Evolutionary conservation across 2,888 invertebrate species (phyloP).

Genomic region (Pomacea canaliculata): DNA sequence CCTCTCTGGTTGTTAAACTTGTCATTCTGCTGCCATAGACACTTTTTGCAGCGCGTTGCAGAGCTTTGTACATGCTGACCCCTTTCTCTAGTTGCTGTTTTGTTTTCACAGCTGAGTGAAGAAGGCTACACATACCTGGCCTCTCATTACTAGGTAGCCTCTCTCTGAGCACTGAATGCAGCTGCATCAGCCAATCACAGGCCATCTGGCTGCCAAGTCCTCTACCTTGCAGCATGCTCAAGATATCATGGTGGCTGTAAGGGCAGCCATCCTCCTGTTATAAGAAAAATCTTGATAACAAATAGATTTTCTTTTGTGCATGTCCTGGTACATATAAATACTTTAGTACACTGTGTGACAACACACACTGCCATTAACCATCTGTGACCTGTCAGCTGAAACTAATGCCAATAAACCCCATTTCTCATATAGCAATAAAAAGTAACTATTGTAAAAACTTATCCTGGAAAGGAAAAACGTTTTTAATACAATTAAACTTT

Average conservation of each 20-base stretch:
- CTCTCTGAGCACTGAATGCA: slow-evolving; percentile 46
- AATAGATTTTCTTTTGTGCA: too few relatives aligned
- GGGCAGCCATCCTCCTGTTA: slow-evolving; percentile 57
- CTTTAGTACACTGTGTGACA: too few relatives aligned
- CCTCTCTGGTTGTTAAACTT: slow-evolving; percentile 38
- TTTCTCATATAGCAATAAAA: too few relatives aligned
- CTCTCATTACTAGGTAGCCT: slow-evolving; percentile 70
- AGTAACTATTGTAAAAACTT: too few relatives aligned
- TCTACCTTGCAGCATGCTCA: slow-evolving; percentile 45
- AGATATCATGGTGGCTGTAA: slow-evolving; percentile 53
- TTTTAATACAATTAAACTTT: too few relatives aligned
- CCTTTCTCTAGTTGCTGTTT: slow-evolving; percentile 78
- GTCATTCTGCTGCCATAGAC: slow-evolving; percentile 44
- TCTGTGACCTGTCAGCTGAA: too few relatives aligned
- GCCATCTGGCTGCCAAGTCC: slow-evolving; percentile 47
- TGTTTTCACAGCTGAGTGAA: slow-evolving; percentile 76
- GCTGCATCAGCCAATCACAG: slow-evolving; percentile 50
- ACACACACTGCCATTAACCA: too few relatives aligned
- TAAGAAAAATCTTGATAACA: slow-evolving; percentile 12
- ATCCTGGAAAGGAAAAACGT: too few relatives aligned
- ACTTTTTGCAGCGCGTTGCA: slow-evolving; percentile 59
- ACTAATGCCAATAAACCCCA: too few relatives aligned
- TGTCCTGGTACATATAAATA: too few relatives aligned
- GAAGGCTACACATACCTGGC: slow-evolving; percentile 77
- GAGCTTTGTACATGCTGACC: slow-evolving; percentile 73